phyloP scores from a whole-genome alignment of 2,797 vertebrate species.

The Dermochelys coriacea region DNA sequence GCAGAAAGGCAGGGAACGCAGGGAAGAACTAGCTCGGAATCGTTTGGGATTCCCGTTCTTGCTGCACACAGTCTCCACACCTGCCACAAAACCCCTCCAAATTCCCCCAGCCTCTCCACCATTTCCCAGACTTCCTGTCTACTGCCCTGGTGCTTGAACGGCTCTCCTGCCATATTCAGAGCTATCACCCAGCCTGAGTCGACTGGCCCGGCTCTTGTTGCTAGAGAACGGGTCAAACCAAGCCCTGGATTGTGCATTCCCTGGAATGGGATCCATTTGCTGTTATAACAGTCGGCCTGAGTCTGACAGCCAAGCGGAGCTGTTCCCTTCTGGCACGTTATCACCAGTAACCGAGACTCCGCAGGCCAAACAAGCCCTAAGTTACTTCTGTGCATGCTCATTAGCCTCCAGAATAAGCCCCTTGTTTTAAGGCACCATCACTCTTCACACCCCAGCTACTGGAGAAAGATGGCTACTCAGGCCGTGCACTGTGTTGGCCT shows the following conservation, averaged over 20 bases:
- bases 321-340: too few species aligned
- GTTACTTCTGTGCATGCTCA: neutral
- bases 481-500: too few species aligned
- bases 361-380: neutral
- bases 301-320: neutral
- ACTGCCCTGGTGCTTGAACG: fast-evolving
- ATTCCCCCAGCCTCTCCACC: neutral
- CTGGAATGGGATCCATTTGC: neutral
- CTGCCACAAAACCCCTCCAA: neutral
- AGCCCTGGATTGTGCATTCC: neutral
- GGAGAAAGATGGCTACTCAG: too few species aligned
- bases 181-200: too few species aligned
- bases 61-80: neutral
- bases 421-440: neutral
- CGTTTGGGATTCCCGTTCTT: neutral
- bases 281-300: neutral
- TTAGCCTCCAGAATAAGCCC: neutral
- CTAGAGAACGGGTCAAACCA: neutral
- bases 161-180: neutral
- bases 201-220: neutral
- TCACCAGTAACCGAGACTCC: neutral
- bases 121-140: fast-evolving
- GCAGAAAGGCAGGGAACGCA: too few species aligned
- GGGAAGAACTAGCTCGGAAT: neutral
- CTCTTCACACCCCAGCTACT: too few species aligned